phyloP scores from a whole-genome alignment of 1,140 invertebrate species.

The Adelges cooleyi region DNA sequence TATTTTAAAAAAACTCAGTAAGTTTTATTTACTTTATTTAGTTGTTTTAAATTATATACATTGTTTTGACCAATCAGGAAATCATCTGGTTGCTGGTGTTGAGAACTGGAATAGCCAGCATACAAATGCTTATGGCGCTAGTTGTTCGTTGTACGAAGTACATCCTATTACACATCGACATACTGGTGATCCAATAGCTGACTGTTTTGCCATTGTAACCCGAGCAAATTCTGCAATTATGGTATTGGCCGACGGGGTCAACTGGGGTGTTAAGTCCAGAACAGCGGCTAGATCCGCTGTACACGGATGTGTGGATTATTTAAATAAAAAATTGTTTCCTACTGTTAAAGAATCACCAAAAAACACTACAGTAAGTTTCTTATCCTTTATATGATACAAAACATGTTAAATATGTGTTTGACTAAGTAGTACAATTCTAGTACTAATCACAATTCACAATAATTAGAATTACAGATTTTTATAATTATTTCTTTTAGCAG shows the following conservation, averaged over 20 bases:
- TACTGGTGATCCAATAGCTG: conserved; percentile 80
- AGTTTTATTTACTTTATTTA: not conserved
- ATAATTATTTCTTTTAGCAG: too few species aligned
- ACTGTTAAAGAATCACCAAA: conserved; percentile 34
- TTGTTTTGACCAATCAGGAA: not conserved
- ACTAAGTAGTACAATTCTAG: too few species aligned
- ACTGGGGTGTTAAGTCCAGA: conserved; percentile 83
- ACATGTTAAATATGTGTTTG: too few species aligned
- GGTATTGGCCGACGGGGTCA: conserved; percentile 82
- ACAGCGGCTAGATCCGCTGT: conserved; percentile 80
- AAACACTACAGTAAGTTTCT: conserved; percentile 33
- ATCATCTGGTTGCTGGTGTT: conserved; percentile 44
- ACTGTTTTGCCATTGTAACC: conserved; percentile 75
- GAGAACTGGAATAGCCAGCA: conserved; percentile 54
- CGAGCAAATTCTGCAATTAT: conserved; percentile 68
- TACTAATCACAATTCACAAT: too few species aligned
- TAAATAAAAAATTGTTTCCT: conserved; percentile 64
- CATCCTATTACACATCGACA: conserved; percentile 61
- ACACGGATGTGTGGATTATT: conserved; percentile 73
- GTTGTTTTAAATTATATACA: not conserved
- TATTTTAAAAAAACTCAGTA: conserved; percentile 22
- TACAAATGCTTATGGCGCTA: conserved; percentile 52
- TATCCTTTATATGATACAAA: too few species aligned
- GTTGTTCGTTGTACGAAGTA: conserved; percentile 35
- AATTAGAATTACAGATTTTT: too few species aligned